Conservation (phyloP, 2,113 vertebrate genomes). For the Tyto alba region DNA sequence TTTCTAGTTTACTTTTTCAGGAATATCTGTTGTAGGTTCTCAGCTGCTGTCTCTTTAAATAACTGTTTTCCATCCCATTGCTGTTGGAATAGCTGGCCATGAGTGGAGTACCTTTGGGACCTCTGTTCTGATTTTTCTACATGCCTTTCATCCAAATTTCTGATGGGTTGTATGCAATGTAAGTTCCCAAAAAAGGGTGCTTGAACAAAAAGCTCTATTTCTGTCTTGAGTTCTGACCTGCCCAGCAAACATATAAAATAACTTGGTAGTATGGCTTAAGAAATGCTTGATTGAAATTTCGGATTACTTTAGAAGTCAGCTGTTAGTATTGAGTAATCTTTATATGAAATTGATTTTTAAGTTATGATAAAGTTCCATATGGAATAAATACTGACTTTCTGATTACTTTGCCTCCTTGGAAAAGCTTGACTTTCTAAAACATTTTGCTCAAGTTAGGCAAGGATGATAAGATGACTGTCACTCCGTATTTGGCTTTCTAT, state of each 20-base stretch:
- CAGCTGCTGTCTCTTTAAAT: not conserved
- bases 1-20: not conserved
- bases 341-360: not conserved
- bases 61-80: not conserved
- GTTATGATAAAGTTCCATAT: not conserved
- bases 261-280: not conserved
- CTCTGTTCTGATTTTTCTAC: not conserved
- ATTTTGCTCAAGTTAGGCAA: not conserved
- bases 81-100: not conserved
- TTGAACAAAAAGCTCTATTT: not conserved
- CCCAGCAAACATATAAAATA: not conserved
- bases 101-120: not conserved
- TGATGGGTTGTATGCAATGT: not conserved
- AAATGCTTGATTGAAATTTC: not conserved
- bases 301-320: not conserved
- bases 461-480: not conserved
- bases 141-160: not conserved
- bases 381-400: not conserved
- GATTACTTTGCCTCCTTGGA: not conserved
- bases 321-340: not conserved
- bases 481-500: not conserved
- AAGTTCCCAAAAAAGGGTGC: not conserved
- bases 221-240: not conserved
- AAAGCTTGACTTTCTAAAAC: not conserved
- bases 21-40: not conserved